A percentile compares a stretch with the other conserved stretches of the same genome.
These are phyloP conservation scores for Ceyx erithaca DNA, from an alignment of 2,797 vertebrate genomes.

Conservation along the genomic window DNA sequence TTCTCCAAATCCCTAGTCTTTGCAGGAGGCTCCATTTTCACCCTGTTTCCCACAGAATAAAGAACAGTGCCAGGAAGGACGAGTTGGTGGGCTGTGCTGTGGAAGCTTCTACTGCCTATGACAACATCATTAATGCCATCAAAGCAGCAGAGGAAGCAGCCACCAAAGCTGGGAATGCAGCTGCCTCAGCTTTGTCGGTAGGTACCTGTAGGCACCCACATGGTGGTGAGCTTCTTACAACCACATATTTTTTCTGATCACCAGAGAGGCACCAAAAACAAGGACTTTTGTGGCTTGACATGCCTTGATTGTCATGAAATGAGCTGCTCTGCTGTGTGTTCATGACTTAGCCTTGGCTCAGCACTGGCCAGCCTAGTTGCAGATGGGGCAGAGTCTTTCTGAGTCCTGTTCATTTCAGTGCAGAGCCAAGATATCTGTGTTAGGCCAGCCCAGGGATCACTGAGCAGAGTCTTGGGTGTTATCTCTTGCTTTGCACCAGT, in stretches of 20 bases:
- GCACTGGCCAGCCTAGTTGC: background rate
- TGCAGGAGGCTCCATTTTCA: background rate
- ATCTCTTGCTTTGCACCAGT: background rate
- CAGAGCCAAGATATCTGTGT: background rate
- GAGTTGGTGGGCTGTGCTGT: slow-evolving; percentile 86
- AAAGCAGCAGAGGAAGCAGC: slow-evolving; percentile 90
- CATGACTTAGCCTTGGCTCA: background rate
- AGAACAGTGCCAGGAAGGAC: slow-evolving; percentile 83
- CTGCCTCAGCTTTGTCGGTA: slow-evolving; percentile 88
- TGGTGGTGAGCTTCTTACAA: background rate
- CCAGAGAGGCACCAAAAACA: background rate
- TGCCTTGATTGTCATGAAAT: background rate
- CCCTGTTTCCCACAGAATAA: slow-evolving; percentile 77
- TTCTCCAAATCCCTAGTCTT: background rate
- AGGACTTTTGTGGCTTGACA: background rate
- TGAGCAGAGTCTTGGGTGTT: background rate
- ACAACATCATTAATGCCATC: slow-evolving; percentile 90
- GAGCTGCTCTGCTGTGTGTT: background rate
- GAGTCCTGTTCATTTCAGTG: background rate
- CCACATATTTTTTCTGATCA: background rate
- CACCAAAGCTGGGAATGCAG: slow-evolving; percentile 85
- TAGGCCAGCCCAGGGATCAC: background rate
- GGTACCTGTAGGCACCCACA: background rate
- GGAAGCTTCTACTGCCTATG: slow-evolving; percentile 90
- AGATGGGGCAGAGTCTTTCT: background rate